phyloP scores from a whole-genome alignment of 2,888 invertebrate genomes.

The Gryllus longicercus region DNA sequence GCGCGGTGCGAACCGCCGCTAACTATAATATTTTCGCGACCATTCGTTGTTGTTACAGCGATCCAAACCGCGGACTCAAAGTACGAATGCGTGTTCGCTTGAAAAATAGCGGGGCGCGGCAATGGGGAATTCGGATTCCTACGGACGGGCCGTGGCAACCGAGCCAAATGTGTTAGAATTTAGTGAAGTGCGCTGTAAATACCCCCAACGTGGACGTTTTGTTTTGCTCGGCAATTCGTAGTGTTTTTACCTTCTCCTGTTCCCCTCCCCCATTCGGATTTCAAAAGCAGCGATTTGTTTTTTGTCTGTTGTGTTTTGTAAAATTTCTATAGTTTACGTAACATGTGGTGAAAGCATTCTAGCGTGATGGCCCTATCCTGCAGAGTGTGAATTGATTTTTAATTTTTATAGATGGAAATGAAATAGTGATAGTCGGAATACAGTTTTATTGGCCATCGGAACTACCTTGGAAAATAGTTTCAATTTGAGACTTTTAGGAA shows the following conservation, averaged over 20 bases:
- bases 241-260: background rate
- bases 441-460: too few species aligned
- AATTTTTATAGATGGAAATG: too few species aligned
- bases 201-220: background rate
- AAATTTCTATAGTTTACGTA: background rate
- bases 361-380: background rate
- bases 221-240: background rate
- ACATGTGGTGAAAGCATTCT: background rate
- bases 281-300: background rate
- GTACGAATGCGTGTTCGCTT: background rate
- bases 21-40: background rate
- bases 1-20: background rate
- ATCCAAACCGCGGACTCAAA: background rate
- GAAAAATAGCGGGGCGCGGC: background rate
- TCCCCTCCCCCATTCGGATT: background rate
- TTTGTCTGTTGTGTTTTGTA: background rate
- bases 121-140: conserved; percentile 8
- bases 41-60: background rate
- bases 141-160: background rate
- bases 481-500: too few species aligned
- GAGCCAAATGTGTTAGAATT: conserved; percentile 7
- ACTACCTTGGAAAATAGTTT: too few species aligned
- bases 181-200: conserved; percentile 10
- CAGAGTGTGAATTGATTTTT: too few species aligned
- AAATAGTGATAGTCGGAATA: too few species aligned